phyloP scores from a whole-genome alignment of 2,888 invertebrate genomes.

The Junonia oenone region DNA sequence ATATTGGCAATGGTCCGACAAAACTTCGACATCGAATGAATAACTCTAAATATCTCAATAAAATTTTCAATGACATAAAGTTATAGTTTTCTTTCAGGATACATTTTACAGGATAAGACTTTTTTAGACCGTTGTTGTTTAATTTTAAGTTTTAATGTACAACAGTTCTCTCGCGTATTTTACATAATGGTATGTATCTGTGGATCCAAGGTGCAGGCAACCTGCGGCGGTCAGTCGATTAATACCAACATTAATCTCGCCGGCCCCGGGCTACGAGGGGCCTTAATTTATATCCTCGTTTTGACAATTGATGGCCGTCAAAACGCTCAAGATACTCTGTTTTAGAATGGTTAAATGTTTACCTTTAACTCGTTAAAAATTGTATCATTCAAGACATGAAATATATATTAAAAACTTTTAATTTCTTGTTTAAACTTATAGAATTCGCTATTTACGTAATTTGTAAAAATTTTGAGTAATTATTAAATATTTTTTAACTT shows the following conservation, averaged over 20 bases:
- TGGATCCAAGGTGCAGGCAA: conserved; percentile 24
- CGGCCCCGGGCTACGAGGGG: conserved; percentile 47
- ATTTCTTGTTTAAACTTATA: too few relatives aligned
- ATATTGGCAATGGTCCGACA: background rate
- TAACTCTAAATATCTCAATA: background rate
- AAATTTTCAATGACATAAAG: background rate
- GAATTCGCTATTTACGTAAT: too few relatives aligned
- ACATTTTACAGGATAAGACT: too few relatives aligned
- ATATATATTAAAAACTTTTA: too few relatives aligned
- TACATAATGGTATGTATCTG: conserved; percentile 12
- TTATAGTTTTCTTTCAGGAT: background rate
- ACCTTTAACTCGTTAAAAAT: conserved; percentile 34
- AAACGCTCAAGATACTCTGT: conserved; percentile 48
- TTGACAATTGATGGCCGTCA: conserved; percentile 70
- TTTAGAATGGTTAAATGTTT: conserved; percentile 16
- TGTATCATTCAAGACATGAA: too few relatives aligned
- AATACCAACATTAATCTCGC: conserved; percentile 75
- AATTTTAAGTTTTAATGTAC: background rate
- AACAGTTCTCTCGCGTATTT: background rate
- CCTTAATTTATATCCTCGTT: conserved; percentile 71
- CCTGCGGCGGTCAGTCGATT: conserved; percentile 71
- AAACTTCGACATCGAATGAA: background rate
- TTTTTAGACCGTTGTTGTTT: background rate
- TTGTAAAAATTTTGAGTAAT: background rate
- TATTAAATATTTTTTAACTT: background rate